Conservation (phyloP, 2,113 vertebrate genomes). For the Glaucomys volans region DNA sequence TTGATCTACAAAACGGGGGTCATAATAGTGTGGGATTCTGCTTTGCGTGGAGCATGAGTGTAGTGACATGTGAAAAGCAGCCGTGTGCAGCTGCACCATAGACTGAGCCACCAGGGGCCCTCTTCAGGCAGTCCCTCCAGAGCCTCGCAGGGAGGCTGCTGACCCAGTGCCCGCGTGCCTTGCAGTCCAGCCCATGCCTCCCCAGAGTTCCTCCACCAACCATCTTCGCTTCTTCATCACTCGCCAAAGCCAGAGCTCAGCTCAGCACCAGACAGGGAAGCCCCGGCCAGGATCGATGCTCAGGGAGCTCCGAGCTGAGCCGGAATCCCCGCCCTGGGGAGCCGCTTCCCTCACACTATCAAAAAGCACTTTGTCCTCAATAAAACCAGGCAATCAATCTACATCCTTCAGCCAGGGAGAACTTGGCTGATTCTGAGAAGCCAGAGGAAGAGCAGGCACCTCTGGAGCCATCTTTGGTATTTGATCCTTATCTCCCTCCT, state of each 20-base stretch:
- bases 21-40: background rate
- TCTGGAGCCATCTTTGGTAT: slow-evolving; percentile 52
- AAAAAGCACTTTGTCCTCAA: slow-evolving; percentile 86
- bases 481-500: slow-evolving; percentile 70
- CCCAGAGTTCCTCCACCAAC: background rate
- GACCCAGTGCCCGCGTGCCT: fast-evolving
- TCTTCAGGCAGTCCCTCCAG: background rate
- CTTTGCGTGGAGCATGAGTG: no score
- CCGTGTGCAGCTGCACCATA: background rate
- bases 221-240: fast-evolving
- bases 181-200: background rate
- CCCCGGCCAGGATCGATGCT: slow-evolving; percentile 44
- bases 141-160: background rate
- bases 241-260: background rate
- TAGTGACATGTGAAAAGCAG: fast-evolving
- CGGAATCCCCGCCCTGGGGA: slow-evolving; percentile 82
- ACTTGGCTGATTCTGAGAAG: slow-evolving; percentile 67
- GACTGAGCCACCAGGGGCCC: background rate
- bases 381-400: slow-evolving; percentile 85
- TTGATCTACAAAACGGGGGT: background rate
- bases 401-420: slow-evolving; percentile 76
- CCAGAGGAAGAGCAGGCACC: slow-evolving; percentile 65
- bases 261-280: slow-evolving; percentile 57
- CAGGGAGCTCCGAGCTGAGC: background rate
- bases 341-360: slow-evolving; percentile 78